Base-by-base conservation (phyloP, 2,888 invertebrate genomes). In the Petrophora chlorosata region DNA sequence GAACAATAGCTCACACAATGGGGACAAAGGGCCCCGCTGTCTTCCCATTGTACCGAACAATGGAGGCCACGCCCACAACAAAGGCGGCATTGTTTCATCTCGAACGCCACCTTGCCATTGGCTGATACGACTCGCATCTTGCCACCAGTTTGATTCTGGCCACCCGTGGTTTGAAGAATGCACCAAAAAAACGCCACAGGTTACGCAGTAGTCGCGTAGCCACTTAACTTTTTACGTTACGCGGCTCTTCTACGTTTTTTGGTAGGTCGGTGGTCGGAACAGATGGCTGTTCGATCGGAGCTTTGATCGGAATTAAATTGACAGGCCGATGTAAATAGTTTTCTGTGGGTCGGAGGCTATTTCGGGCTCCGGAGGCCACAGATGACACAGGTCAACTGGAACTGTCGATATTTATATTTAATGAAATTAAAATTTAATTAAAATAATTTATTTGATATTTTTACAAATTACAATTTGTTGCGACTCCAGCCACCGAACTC, bases 21-120 rank as follows among this genome's bases (percentile, higher is more conserved):
- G 64, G 60, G 53, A 88, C 85, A 89, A 89, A 82, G 83, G 83
- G 81, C 63, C 63, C 67, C 52, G 67, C 81, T 81, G 78, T 86
- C 89, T 82, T 86, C 83, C 90, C 76, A 88, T 89, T 90, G 90
- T 89, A 55, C 79, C 64, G 65, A 67, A 90, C 89, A 89, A 90
- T 59, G 70, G 59, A 65, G 50, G 78, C 85, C 75, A 63, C 85
- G 83, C 87, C 89, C 80, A 63, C 66, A 70, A 76, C 80, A 79
- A 77, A 78, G 70, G 71, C 82, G 77, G 85, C 73, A 61, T 89
- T 89, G 90, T 89, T 87, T 89, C 85, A 89, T 87, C 82, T 76
- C 63, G 58, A 63, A 63, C 58, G 51, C 58, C 19, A 46, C 48
- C 51, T 38, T 57, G 62, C 66, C 65, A 88, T 88, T 89, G 89